Base-by-base conservation (phyloP, 2,797 vertebrate species). In the Botia kubotai region DNA sequence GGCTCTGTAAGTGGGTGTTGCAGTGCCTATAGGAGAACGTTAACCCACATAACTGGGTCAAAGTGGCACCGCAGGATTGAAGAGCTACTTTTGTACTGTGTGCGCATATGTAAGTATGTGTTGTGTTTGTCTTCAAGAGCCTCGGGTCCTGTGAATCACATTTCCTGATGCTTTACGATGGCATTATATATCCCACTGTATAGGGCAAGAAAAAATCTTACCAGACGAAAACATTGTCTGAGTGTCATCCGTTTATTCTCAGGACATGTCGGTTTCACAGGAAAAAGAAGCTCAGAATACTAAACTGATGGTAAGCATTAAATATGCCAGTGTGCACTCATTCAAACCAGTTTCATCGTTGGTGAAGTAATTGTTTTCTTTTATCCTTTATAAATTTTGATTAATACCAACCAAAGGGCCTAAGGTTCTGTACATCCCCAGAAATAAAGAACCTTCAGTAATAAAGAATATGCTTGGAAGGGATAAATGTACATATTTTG, bases 371-470 rank as follows among this genome's bases (percentile, higher is more conserved):
- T 77, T 85, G 58, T 14, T 46, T 53, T 52, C 33, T 3, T 73
- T 16, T n/a, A 73, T 48, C n/a, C 50, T 50, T 68, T 62, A 60
- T 94, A 92, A 94, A 95, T 95, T 95, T 96, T 97, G 96, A 97
- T 96, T 95, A 97, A 96, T 96, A 94, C 89, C 91, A 87, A 89
- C 93, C 90, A 93, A 26, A 26, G 92, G 93, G 90, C 95, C 91
- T 88, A 92, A 94, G 94, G 95, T 96, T 93, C 94, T 92, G 76
- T 80, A 83, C 72, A 83, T 79, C 86, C 75, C 43, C 21, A 58
- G 96, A 97, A 97, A 97, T 96, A 97, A 97, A 95, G 94, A 98
- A 94, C 94, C 92, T 96, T 97, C 93, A 95, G 90, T 89, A 94
- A 95, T 95, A 95, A 95, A 96, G 95, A 94, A 94, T 95, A 94